Evolutionary conservation across 2,113 vertebrate species (phyloP).

Genomic region (Vulpes lagopus): DNA sequence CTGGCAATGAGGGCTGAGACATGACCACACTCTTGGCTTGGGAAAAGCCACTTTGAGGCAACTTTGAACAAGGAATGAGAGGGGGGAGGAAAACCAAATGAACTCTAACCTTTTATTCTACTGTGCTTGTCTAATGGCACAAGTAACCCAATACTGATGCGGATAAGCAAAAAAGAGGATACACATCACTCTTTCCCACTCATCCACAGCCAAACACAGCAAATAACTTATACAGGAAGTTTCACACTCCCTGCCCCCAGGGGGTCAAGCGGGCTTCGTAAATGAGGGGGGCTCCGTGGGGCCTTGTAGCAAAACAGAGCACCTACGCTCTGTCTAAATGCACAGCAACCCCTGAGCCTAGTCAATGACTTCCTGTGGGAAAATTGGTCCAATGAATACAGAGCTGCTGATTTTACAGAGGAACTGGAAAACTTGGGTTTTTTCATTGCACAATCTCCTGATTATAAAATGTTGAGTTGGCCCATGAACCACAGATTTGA

Average conservation of each 20-base stretch:
- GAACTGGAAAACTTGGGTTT: neutral
- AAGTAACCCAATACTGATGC: neutral
- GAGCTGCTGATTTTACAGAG: neutral
- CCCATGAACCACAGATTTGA: neutral
- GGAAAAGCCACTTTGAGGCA: neutral
- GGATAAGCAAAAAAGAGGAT: neutral
- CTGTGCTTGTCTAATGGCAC: neutral
- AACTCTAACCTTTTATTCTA: neutral
- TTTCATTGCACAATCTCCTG: neutral
- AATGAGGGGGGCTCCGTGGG: neutral
- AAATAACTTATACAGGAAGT: neutral
- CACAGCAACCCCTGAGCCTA: neutral
- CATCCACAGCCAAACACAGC: neutral
- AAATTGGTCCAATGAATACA: neutral
- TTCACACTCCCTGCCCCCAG: neutral
- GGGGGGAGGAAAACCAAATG: neutral
- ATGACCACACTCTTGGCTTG: neutral
- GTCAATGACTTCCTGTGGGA: no score
- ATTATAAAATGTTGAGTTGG: neutral
- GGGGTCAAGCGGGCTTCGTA: neutral
- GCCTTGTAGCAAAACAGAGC: neutral
- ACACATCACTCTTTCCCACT: neutral
- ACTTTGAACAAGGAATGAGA: neutral
- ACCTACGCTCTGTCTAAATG: rapidly evolving
- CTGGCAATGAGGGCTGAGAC: neutral